These are phyloP conservation scores for Tetragonula carbonaria DNA, from an alignment of 2,888 invertebrate genomes.

Conservation along the genomic window DNA sequence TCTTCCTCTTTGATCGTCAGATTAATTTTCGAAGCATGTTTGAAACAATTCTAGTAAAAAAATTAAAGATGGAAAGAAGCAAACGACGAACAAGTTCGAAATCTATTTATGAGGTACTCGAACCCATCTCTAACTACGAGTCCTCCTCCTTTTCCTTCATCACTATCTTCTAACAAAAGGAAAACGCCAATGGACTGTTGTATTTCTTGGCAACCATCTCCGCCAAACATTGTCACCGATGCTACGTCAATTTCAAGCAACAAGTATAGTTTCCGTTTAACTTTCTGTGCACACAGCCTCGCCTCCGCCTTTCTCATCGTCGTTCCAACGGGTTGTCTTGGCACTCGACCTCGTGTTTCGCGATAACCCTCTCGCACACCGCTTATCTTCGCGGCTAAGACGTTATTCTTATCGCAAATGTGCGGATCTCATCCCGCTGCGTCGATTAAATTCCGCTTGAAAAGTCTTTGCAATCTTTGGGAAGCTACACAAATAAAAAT, in stretches of 20 bases:
- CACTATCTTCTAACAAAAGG: neutral
- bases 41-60: too few species aligned
- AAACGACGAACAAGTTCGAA: too few species aligned
- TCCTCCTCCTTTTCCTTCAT: neutral
- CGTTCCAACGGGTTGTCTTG: too few species aligned
- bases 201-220: conserved; percentile 60
- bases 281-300: conserved; percentile 10
- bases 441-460: conserved; percentile 8
- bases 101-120: too few species aligned
- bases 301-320: neutral
- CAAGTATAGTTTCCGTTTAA: conserved; percentile 55
- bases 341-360: neutral
- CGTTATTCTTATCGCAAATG: neutral
- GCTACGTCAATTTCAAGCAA: conserved; percentile 61
- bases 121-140: too few species aligned
- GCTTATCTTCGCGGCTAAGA: neutral
- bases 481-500: neutral
- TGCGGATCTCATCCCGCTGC: neutral
- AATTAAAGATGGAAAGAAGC: too few species aligned
- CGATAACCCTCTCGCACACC: neutral
- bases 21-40: too few species aligned
- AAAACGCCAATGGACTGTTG: conserved; percentile 28
- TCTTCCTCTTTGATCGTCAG: too few species aligned
- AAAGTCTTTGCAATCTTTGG: neutral
- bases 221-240: conserved; percentile 60